These are phyloP conservation scores for Polyploca ridens DNA, from an alignment of 2,888 invertebrate genomes.

Conservation along the genomic window DNA sequence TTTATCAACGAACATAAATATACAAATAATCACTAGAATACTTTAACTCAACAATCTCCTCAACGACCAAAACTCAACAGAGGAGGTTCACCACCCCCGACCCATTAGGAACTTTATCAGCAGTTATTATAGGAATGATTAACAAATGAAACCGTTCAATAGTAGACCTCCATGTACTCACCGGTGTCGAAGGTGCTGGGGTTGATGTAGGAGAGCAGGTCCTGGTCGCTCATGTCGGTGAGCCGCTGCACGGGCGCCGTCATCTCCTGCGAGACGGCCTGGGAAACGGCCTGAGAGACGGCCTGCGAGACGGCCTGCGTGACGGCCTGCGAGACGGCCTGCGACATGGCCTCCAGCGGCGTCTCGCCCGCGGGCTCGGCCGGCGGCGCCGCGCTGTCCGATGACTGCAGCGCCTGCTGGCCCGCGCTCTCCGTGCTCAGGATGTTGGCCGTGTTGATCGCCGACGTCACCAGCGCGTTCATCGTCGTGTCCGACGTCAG, in stretches of 20 bases:
- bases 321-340: slow-evolving; percentile 80
- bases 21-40: background rate
- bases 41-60: background rate
- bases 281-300: slow-evolving; percentile 77
- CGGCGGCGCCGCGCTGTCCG: slow-evolving; percentile 54
- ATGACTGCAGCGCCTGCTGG: slow-evolving; percentile 42
- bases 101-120: slow-evolving; percentile 23
- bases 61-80: background rate
- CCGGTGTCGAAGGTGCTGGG: slow-evolving; percentile 95
- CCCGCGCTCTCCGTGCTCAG: slow-evolving; percentile 65
- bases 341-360: slow-evolving; percentile 76
- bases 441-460: slow-evolving; percentile 80
- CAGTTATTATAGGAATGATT: slow-evolving; percentile 70
- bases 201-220: slow-evolving; percentile 94
- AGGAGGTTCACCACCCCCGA: background rate
- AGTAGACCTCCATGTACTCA: slow-evolving; percentile 77
- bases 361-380: slow-evolving; percentile 66
- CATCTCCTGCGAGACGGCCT: slow-evolving; percentile 81
- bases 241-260: slow-evolving; percentile 88
- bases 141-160: slow-evolving; percentile 48
- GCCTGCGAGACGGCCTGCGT: slow-evolving; percentile 79
- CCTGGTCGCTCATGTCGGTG: slow-evolving; percentile 94
- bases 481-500: slow-evolving; percentile 86
- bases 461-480: slow-evolving; percentile 83
- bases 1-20: background rate